phyloP scores from a whole-genome alignment of 2,113 vertebrate genomes.

The Anguilla japonica region DNA sequence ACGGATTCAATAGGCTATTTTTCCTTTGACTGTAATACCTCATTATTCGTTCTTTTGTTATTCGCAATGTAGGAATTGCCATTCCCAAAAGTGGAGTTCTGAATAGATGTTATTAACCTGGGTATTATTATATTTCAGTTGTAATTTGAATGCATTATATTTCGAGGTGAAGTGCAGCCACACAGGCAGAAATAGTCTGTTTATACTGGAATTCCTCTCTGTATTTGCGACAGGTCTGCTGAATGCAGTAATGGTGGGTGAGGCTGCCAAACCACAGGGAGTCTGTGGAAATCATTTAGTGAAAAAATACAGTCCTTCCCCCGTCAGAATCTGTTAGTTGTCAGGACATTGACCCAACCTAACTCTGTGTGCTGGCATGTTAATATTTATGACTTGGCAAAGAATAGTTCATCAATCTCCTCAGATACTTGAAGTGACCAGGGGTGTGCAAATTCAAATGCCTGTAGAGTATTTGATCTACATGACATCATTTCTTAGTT shows the following conservation, averaged over 20 bases:
- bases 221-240: not conserved
- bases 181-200: not conserved
- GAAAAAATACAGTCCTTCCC: not conserved
- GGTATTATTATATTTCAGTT: not conserved
- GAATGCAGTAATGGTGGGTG: not conserved
- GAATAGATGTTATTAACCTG: not conserved
- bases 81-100: not conserved
- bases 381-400: constrained; percentile 10
- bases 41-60: not conserved
- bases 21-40: not conserved
- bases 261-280: not conserved
- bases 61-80: not conserved
- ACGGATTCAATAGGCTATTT: not conserved
- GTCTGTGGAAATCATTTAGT: not conserved
- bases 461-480: not conserved
- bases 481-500: not conserved
- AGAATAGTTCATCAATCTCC: not conserved
- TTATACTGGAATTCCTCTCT: not conserved
- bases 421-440: not conserved
- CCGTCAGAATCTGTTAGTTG: not conserved
- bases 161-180: not conserved
- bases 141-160: not conserved
- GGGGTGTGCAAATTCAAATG: not conserved
- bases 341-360: not conserved
- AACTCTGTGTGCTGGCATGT: not conserved